Evolutionary conservation across 2,797 vertebrate genomes (phyloP).

Genomic region (Cynodonichthys magdalenae): DNA sequence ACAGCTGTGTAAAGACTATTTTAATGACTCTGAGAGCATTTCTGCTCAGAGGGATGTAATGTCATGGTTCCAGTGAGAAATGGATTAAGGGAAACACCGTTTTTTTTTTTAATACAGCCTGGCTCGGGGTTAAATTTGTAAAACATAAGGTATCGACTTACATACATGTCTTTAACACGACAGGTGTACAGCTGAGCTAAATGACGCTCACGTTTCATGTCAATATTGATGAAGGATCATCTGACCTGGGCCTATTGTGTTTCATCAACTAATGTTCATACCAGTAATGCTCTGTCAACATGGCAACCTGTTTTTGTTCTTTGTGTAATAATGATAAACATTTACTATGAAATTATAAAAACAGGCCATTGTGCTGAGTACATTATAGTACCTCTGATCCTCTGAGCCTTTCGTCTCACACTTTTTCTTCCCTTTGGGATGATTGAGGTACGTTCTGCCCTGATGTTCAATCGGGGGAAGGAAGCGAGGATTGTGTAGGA

Average conservation of each 20-base stretch:
- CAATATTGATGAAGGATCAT: constrained; percentile 14
- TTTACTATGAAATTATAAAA: neutral
- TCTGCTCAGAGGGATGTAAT: neutral
- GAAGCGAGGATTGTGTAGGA: constrained; percentile 90
- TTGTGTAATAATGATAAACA: constrained; percentile 2
- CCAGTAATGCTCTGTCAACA: constrained; percentile 3
- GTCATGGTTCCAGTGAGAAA: neutral
- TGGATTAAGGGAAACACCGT: neutral
- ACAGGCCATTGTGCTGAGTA: neutral
- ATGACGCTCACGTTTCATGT: constrained; percentile 4
- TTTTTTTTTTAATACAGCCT: no score
- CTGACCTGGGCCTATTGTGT: constrained; percentile 8
- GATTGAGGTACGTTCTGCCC: constrained; percentile 84
- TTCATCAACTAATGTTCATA: neutral
- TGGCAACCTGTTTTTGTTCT: neutral
- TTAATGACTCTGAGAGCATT: neutral
- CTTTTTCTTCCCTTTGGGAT: constrained; percentile 53
- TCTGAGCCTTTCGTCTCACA: constrained; percentile 28
- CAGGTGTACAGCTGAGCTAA: constrained; percentile 16
- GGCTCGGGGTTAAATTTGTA: neutral
- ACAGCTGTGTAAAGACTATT: neutral
- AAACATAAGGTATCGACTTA: constrained; percentile 28
- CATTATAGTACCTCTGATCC: constrained; percentile 74
- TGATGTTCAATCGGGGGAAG: constrained; percentile 77
- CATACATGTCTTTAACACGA: constrained; percentile 31